Evolutionary conservation across 2,113 vertebrate species (phyloP).

Genomic region (Thunnus maccoyii): DNA sequence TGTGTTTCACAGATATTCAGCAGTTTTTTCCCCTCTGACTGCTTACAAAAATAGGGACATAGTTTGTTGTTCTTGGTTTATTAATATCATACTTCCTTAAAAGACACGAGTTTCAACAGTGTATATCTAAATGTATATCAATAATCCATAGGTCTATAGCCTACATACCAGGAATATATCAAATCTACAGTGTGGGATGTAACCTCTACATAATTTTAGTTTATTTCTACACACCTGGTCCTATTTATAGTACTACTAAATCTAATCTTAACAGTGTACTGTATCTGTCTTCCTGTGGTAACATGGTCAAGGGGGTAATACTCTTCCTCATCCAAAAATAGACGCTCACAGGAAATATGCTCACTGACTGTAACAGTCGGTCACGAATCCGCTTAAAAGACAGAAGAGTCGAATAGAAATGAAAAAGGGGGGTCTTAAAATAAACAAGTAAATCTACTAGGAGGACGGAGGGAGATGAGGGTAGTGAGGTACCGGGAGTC

Average conservation of each 20-base stretch:
- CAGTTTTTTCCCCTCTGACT: too few relatives aligned
- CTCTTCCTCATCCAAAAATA: conserved; percentile 67
- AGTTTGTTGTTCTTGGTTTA: neutral
- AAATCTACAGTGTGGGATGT: neutral
- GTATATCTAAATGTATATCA: neutral
- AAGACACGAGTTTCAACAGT: neutral
- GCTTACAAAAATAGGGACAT: neutral
- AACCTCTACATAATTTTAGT: too few relatives aligned
- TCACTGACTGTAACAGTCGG: conserved; percentile 18
- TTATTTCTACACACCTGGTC: too few relatives aligned
- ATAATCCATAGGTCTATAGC: neutral
- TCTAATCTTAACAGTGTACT: neutral
- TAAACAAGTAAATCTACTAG: neutral
- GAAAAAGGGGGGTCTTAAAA: neutral
- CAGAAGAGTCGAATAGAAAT: neutral
- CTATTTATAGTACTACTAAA: conserved; percentile 28
- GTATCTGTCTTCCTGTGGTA: conserved; percentile 29
- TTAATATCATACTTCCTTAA: neutral
- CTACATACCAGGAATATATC: too few relatives aligned
- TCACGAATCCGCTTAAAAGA: conserved; percentile 67
- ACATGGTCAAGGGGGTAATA: conserved; percentile 19
- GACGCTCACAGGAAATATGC: conserved; percentile 54
- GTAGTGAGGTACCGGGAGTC: conserved; percentile 34
- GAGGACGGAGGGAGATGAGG: conserved; percentile 4
- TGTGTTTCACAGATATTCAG: too few relatives aligned